Base-by-base conservation (phyloP, 2,113 vertebrate genomes). In the Leucopsar rothschildi region DNA sequence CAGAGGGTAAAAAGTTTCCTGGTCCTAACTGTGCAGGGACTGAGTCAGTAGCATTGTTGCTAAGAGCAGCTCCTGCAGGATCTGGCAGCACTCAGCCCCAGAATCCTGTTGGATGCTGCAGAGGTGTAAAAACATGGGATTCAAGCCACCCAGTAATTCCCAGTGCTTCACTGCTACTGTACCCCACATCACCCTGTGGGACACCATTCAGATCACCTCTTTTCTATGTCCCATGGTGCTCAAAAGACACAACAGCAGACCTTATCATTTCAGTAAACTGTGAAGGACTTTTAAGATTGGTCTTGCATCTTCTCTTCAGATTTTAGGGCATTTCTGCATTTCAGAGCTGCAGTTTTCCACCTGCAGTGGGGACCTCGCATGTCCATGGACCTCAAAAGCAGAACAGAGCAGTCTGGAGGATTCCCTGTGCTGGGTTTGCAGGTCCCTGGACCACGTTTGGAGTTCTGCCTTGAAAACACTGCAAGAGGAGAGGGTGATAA, bases 331-430 rank as follows among this genome's bases (percentile, higher is more conserved):
- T 25, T 53, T 56, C 73, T 87, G 40, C 27, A 53, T 53, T 40
- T 35, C 57, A 84, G 45, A 82, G 60, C 35, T 80, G 31, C 3
- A 70, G 16, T 55, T 86, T 88, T 57, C 45, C 35, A 47, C 25
- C 23, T 19, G 29, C 0, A 0, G 14, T 13, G 33, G 15, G 29
- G 39, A 66, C 15, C 39, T 16, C 1, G 3, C 3, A 1, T 22
- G 39, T 14, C 49, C 31, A 9, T 1, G 5, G 75, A 52, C 31
- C 53, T 61, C 49, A n/a, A 53, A 47, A 75, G 27, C 44, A 68
- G 39, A 45, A 56, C 35, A 56, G 40, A 86, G 33, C 14, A 59
- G 44, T 8, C 50, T 65, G 55, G 20, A 65, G 57, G 40, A 18
- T 5, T 29, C 25, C 5, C 70, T 27, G 15, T 28, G 78, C 61